Evolutionary conservation across 2,888 invertebrate genomes (phyloP).

Genomic region (Thalpophila matura): DNA sequence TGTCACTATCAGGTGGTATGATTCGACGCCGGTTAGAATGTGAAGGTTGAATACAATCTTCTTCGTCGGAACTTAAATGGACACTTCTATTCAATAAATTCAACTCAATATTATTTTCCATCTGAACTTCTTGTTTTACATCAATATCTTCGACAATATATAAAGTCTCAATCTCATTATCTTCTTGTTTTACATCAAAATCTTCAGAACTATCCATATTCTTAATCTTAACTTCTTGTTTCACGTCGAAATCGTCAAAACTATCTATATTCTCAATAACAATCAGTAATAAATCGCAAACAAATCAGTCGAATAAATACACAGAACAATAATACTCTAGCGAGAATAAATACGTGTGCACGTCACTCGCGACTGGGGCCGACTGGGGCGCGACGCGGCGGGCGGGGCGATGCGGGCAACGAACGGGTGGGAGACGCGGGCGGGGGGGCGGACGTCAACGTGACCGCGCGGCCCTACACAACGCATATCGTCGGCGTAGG

Average conservation of each 20-base stretch:
- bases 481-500: too few species aligned
- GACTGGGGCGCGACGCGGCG: not conserved
- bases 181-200: too few species aligned
- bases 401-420: too few species aligned
- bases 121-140: too few species aligned
- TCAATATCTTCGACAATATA: too few species aligned
- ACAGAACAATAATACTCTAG: too few species aligned
- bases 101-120: constrained; percentile 30
- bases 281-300: too few species aligned
- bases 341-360: constrained; percentile 3
- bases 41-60: constrained; percentile 31
- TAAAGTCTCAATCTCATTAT: too few species aligned
- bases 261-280: constrained; percentile 16
- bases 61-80: constrained; percentile 36
- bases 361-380: not conserved
- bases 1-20: not conserved
- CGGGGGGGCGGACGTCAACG: not conserved
- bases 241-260: constrained; percentile 30
- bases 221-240: constrained; percentile 33
- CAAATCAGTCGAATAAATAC: not conserved
- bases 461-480: not conserved
- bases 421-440: not conserved
- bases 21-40: too few species aligned
- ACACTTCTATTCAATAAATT: constrained; percentile 20
- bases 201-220: too few species aligned